phyloP scores from a whole-genome alignment of 2,113 vertebrate genomes.

The Pelusios castaneus region DNA sequence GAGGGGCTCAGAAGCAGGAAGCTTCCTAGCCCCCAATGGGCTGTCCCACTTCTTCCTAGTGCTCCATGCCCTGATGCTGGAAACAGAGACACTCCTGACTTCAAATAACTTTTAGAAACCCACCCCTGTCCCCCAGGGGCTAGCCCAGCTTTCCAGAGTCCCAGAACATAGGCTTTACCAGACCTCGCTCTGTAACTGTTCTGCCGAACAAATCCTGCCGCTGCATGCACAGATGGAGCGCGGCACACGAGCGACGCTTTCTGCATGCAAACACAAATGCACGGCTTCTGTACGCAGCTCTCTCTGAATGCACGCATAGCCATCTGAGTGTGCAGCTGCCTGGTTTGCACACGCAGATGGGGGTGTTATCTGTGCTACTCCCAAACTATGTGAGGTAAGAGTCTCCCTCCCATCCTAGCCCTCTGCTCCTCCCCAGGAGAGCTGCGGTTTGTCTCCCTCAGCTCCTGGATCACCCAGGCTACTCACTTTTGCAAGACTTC shows the following conservation, averaged over 20 bases:
- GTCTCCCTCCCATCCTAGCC: neutral
- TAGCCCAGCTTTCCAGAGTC: neutral
- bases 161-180: neutral
- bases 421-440: neutral
- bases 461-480: neutral
- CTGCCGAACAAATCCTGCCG: neutral
- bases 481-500: conserved; percentile 97
- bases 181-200: neutral
- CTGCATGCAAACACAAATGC: neutral
- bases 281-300: neutral
- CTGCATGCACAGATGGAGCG: neutral
- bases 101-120: neutral
- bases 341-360: neutral
- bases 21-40: neutral
- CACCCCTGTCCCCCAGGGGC: neutral
- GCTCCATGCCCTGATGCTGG: neutral
- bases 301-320: neutral
- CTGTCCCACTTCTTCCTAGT: neutral
- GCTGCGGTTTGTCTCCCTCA: neutral
- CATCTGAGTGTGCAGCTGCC: neutral
- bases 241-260: neutral
- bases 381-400: neutral
- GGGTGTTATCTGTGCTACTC: neutral
- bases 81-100: neutral
- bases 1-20: neutral